Base-by-base conservation (phyloP, 1,140 invertebrate genomes). In the Antheraea pernyi region DNA sequence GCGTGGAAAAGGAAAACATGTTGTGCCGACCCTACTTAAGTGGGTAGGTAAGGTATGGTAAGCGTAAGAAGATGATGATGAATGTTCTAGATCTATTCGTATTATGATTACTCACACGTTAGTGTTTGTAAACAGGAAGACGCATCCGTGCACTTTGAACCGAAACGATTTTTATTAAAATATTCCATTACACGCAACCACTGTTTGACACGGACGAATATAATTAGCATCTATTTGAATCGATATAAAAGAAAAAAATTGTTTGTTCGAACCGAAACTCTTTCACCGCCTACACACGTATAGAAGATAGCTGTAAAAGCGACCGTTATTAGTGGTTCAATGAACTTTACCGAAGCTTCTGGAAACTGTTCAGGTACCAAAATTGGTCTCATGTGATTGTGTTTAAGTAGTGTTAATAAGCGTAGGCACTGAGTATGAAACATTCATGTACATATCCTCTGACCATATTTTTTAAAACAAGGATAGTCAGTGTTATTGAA, bases 311-410 rank as follows among this genome's bases (percentile, higher is more conserved):
- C 64, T 65, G 19, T 65, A 53, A 63, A 68, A 63, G 70, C 67
- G 70, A 71, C 65, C 58, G 66, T 72, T 72, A 72, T 16, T 18
- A 19, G 11, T n/a, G 19, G 70, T 69, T 9, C 71, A 60, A 19
- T 70, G 72, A 70, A 73, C 72, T 65, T 36, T 19, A n/a, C 30
- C 19, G 42, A 59, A 48, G 65, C 37, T 58, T 63, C 59, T 67
- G 64, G 22, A 67, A 67, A 53, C 48, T 69, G 67, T 59, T 64
- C 61, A 48, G 39, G 18, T 46, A 64, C 65, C 66, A 59, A 67
- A 69, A 69, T 69, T 66, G 67, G 65, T 67, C 36, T 37, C 36
- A 36, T 42, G 39, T 42, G 39, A 42, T 42, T 42, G 39, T 53
- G 46, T 53, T 16, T 53, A 53, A 53, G 46, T 53, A 53, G 46